Evolutionary conservation across 2,888 invertebrate genomes (phyloP), one percentile per base, ranked within the genome.

Genomic region (Stramonita haemastoma): DNA sequence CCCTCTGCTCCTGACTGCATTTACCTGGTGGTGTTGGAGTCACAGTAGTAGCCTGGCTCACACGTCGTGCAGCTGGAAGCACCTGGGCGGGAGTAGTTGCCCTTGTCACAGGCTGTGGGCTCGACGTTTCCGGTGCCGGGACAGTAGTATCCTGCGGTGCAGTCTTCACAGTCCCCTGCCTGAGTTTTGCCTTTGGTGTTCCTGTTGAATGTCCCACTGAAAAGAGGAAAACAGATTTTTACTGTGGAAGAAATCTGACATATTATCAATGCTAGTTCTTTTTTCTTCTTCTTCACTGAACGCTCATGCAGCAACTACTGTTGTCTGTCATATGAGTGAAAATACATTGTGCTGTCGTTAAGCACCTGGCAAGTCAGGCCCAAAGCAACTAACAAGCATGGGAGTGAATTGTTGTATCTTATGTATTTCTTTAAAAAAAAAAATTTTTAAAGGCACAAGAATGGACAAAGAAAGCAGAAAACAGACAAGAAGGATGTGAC

Each of bases 91-190:
- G 95, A 95, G 93, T 93, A 95, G 83, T 94, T 94, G 11, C 95
- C 95, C 90, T 95, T 95, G 36, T 92, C 94, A 93, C 95, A 95
- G 17, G 93, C 91, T 22, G 94, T 79, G 4, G 95, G 95, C 13
- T 93, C 92, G 0, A 92, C 91, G 73, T 92, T 94, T 2, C 92
- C 94, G 26, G 90, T 90, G 0, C 91, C 93, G 19, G 95, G 95
- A 89, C 95, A 95, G 91, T 95, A 95, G 87, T 93, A 95, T 17
- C 95, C 95, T 60, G 95, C 95, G 11, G 93, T 93, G 91, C 95
- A 95, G 66, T 91, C 91, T 36, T 89, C 46, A 91, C 95, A 95
- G 36, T 89, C 88, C 5, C 93, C 91, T 0, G 93, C 90, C 15
- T 93, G n/a, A 79, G 90, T 92, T 90, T 94, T 93, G 34, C 94